A percentile compares a stretch with the other conserved stretches of the same genome.
Conservation (phyloP, 2,888 invertebrate genomes). For the Acleris sparsana region DNA sequence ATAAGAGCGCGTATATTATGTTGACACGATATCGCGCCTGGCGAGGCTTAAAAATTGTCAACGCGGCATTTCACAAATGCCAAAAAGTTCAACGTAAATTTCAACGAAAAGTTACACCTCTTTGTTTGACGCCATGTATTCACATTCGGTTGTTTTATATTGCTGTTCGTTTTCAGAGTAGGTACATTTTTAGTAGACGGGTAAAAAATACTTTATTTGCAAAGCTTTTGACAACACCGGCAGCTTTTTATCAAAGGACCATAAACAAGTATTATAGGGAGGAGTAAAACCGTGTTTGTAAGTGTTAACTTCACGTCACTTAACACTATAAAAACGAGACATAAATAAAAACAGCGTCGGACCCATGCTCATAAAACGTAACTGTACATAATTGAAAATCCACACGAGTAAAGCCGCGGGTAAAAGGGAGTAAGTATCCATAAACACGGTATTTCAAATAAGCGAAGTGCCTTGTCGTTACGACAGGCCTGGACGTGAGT, state of each 20-base stretch:
- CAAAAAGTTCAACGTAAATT: constrained; percentile 26
- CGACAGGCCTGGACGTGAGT: constrained; percentile 69
- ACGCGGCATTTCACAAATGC: constrained; percentile 27
- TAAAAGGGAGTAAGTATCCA: constrained; percentile 67
- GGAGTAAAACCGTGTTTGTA: constrained; percentile 10
- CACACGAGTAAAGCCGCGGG: constrained; percentile 31
- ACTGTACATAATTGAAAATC: constrained; percentile 37
- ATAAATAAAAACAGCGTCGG: constrained; percentile 30
- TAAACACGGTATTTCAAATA: constrained; percentile 73
- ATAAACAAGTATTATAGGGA: constrained; percentile 14
- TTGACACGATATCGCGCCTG: not conserved
- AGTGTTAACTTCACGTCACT: constrained; percentile 28
- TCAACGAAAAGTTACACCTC: constrained; percentile 25
- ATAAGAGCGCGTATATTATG: not conserved
- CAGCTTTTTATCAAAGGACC: constrained; percentile 17
- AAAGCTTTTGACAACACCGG: constrained; percentile 6
- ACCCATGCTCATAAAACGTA: constrained; percentile 30
- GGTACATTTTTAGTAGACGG: constrained; percentile 5
- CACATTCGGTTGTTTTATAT: constrained; percentile 18
- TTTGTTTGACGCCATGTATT: constrained; percentile 23
- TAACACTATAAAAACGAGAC: constrained; percentile 29
- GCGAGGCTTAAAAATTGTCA: constrained; percentile 28
- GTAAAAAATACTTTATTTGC: constrained; percentile 16
- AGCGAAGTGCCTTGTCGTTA: constrained; percentile 68
- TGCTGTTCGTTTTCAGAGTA: constrained; percentile 2